A percentile compares a stretch with the other conserved stretches of the same genome.
These are phyloP conservation scores for Dicrostonyx torquatus DNA, from an alignment of 2,797 vertebrate genomes.

Conservation along the genomic window DNA sequence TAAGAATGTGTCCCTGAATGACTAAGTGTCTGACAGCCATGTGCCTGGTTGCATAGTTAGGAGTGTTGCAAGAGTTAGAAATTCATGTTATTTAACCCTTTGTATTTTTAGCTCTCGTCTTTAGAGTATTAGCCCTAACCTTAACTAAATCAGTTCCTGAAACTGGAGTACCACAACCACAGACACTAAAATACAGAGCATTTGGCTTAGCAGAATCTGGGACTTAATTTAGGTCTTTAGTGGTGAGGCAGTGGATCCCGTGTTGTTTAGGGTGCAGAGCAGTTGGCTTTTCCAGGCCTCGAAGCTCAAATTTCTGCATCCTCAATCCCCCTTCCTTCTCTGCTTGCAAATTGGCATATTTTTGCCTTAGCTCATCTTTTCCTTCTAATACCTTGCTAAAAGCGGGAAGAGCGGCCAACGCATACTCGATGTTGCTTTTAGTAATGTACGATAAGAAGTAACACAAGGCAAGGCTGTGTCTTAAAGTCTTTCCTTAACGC, in stretches of 20 bases:
- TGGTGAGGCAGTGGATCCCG: constrained; percentile 34
- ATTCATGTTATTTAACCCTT: constrained; percentile 49
- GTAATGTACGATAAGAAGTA: constrained; percentile 15
- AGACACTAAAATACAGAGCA: constrained; percentile 49
- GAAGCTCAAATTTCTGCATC: constrained; percentile 74
- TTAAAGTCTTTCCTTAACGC: constrained; percentile 8
- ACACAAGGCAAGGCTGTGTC: background rate
- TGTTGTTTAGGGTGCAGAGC: constrained; percentile 44
- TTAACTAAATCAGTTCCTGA: constrained; percentile 38
- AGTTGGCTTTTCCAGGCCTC: constrained; percentile 55
- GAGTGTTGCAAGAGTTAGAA: constrained; percentile 18
- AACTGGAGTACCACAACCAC: background rate
- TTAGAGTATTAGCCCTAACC: constrained; percentile 37
- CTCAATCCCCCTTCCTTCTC: constrained; percentile 68
- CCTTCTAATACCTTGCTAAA: constrained; percentile 72
- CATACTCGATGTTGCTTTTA: constrained; percentile 48
- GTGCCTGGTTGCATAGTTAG: background rate
- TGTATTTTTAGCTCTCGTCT: constrained; percentile 48
- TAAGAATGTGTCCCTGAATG: background rate
- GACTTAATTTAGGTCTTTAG: background rate
- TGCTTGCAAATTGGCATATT: constrained; percentile 76
- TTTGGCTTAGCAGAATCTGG: constrained; percentile 60
- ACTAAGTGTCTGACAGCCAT: constrained; percentile 1
- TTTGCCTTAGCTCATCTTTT: constrained; percentile 76
- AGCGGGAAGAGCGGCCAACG: constrained; percentile 45